Evolutionary conservation across 2,797 vertebrate species (phyloP).

Genomic region (Hoplostethus atlanticus): DNA sequence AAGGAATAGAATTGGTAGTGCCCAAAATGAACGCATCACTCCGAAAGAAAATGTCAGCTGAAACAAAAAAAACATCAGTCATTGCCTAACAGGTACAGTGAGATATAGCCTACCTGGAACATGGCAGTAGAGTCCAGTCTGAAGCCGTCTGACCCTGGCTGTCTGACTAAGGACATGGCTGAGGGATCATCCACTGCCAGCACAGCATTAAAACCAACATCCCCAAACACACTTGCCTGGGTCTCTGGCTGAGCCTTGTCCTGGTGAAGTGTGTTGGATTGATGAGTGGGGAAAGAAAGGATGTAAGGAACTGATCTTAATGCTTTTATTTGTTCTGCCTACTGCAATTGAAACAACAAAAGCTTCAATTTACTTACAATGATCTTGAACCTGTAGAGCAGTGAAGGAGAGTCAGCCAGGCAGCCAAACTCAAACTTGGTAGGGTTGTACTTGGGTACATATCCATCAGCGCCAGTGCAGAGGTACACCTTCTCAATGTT

Average conservation of each 20-base stretch:
- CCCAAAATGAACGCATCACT: not conserved
- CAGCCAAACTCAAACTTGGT: constrained; percentile 92
- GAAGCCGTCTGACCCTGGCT: constrained; percentile 96
- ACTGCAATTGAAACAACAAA: not conserved
- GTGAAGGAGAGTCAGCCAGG: constrained; percentile 91
- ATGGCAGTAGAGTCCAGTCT: constrained; percentile 91
- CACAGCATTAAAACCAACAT: constrained; percentile 88
- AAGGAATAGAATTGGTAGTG: not conserved
- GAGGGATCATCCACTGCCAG: constrained; percentile 92
- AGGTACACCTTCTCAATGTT: constrained; percentile 97
- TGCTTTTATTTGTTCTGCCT: not conserved
- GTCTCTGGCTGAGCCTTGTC: constrained; percentile 97
- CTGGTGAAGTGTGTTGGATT: constrained; percentile 63
- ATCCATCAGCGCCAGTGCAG: constrained; percentile 94
- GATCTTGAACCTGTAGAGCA: constrained; percentile 94
- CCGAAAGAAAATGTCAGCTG: not conserved
- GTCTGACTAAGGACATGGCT: constrained; percentile 88
- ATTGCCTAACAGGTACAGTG: not conserved
- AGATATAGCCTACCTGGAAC: constrained; percentile 88
- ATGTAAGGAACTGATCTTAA: not conserved
- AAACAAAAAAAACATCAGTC: no score
- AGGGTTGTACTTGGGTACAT: constrained; percentile 94
- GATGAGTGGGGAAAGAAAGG: not conserved
- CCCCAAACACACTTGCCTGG: constrained; percentile 89
- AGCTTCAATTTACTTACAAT: constrained; percentile 84